Conservation (phyloP, 2,113 vertebrate genomes). For the Cranoglanis bouderius region DNA sequence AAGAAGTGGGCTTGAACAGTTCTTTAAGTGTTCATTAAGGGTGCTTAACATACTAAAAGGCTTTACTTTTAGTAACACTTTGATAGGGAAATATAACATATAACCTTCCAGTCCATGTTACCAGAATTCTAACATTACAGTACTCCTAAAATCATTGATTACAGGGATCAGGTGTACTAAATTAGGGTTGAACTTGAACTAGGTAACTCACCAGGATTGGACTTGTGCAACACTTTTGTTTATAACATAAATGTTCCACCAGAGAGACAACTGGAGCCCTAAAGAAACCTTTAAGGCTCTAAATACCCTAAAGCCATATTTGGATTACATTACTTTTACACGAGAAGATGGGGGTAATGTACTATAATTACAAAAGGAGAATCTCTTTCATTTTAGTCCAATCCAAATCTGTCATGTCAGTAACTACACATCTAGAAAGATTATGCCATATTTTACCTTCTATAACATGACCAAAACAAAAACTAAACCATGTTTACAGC, state of each 20-base stretch:
- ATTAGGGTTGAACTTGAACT: not conserved
- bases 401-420: not conserved
- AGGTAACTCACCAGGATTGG: not conserved
- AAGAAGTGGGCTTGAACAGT: not conserved
- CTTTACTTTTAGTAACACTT: not conserved
- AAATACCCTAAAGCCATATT: not conserved
- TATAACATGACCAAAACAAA: not conserved
- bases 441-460: not conserved
- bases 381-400: not conserved
- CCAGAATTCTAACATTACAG: not conserved
- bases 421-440: not conserved
- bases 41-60: not conserved
- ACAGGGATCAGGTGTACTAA: not conserved
- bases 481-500: not conserved
- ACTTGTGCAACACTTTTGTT: not conserved
- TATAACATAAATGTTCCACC: not conserved
- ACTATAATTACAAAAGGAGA: not conserved
- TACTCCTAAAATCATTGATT: not conserved
- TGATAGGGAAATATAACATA: not conserved
- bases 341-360: not conserved
- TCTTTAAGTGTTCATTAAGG: not conserved
- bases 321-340: not conserved
- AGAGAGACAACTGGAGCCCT: not conserved
- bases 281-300: not conserved
- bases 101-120: not conserved